phyloP scores from a whole-genome alignment of 1,140 invertebrate genomes.

The Trichonephila inaurata region DNA sequence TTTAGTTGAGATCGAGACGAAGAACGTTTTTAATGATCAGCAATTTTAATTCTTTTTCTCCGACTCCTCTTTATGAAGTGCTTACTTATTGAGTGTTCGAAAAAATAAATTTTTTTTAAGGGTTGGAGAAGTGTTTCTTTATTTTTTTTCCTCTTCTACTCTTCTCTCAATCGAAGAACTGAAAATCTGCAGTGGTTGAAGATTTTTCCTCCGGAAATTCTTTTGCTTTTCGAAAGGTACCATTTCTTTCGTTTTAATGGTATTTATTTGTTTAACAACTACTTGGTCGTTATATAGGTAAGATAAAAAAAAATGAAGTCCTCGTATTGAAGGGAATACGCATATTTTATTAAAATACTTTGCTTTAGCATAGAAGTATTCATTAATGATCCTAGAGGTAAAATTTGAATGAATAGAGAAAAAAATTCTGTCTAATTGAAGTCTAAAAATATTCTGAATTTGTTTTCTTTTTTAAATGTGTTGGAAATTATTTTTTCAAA shows the following conservation, averaged over 20 bases:
- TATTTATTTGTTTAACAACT: conserved; percentile 35
- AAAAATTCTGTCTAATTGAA: background rate
- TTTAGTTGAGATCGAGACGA: background rate
- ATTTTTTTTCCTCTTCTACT: background rate
- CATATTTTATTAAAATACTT: conserved; percentile 29
- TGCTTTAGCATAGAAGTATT: background rate
- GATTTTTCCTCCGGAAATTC: conserved; percentile 11
- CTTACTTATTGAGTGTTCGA: conserved; percentile 17
- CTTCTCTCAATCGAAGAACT: background rate
- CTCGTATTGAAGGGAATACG: background rate
- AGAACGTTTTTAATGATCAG: conserved; percentile 8
- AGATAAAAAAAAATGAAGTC: background rate
- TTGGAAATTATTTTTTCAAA: background rate
- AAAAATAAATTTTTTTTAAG: background rate
- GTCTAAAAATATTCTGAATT: background rate
- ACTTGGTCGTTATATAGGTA: background rate
- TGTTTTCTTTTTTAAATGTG: background rate
- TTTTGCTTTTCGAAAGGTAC: background rate
- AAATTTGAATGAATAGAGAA: background rate
- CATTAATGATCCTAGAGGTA: conserved; percentile 2
- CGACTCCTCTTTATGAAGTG: conserved; percentile 11
- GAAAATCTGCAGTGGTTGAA: background rate
- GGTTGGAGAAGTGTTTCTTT: background rate
- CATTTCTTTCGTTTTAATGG: background rate
- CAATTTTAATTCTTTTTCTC: conserved; percentile 9